Evolutionary conservation across 2,888 invertebrate species (phyloP), one percentile per base, ranked within the genome.

Genomic region (Dichetophora obliterata): DNA sequence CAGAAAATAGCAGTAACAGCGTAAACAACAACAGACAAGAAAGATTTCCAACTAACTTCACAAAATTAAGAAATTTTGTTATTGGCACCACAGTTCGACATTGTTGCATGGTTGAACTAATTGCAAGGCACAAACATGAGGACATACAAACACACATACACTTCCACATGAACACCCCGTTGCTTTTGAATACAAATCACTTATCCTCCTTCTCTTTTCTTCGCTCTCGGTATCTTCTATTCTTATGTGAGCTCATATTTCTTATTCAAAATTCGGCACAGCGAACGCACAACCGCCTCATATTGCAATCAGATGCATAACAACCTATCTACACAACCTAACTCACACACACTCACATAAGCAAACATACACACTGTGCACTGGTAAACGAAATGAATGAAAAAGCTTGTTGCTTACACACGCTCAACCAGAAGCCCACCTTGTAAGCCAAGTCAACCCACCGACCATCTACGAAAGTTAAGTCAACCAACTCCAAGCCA

Each of bases 81-180:
- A n/a, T 59, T 24, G 11, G n/a, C 11, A 59, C 57, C 57, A 59
- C 57, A 24, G 57, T 59, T 24, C 11, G 57, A 27, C 19, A 59
- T 59, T 24, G 57, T 85, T 43, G 84, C 84, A 85, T 84, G 84
- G 85, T 84, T 84, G 84, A 83, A 81, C 84, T 84, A 84, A 84
- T 85, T 84, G 85, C 85, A 85, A 85, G 85, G 82, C 81, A 78
- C 63, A 73, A 6, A 73, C 24, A 61, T 61, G 31, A 5, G 52
- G 16, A 75, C 59, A 43, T 4, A 34, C 34, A 27, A 27, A 22
- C 57, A 59, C 19, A 59, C 57, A 59, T 8, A 59, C 57, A 59
- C 57, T 59, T 27, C 57, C 57, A 22, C 57, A 59, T 27, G 27
- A 19, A 54, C 54, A 54, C n/a, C 54, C n/a, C 54, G 22, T 59